phyloP scores from a whole-genome alignment of 2,113 vertebrate species.

The Malurus melanocephalus region DNA sequence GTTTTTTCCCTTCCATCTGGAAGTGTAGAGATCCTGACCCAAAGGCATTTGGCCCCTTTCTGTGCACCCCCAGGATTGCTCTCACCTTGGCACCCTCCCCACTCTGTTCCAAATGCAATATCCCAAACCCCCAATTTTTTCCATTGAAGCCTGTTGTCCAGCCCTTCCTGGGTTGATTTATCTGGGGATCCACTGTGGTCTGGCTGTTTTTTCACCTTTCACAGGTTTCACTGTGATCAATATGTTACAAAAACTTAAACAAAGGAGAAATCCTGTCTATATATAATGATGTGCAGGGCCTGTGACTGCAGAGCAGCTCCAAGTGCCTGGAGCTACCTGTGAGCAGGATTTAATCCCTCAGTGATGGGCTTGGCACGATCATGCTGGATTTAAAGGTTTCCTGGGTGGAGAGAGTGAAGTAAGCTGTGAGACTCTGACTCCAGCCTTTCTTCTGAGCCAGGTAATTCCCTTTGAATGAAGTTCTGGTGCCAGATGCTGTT shows the following conservation, averaged over 20 bases:
- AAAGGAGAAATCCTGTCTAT: neutral
- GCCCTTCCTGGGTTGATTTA: neutral
- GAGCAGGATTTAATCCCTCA: neutral
- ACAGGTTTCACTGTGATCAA: neutral
- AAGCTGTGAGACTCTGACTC: neutral
- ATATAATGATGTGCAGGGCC: neutral
- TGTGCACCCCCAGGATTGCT: neutral
- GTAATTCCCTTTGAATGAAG: neutral
- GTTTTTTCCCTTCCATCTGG: neutral
- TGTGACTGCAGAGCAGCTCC: neutral
- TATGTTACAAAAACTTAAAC: neutral
- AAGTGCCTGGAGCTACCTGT: neutral
- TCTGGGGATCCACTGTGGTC: fast-evolving
- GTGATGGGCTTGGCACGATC: neutral
- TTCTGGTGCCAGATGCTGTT: neutral
- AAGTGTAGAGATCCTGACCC: neutral
- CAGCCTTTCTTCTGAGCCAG: neutral
- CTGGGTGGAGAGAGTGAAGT: neutral
- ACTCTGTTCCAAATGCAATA: neutral
- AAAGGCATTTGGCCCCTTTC: neutral
- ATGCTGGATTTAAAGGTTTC: neutral
- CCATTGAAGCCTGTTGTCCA: neutral
- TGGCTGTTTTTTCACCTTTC: neutral
- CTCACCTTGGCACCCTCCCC: neutral
- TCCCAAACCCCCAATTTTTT: neutral